Percentiles rank a stretch among this genome's conserved stretches.
Evolutionary conservation across 2,113 vertebrate genomes (phyloP).

Genomic region (Ceyx melanurus): DNA sequence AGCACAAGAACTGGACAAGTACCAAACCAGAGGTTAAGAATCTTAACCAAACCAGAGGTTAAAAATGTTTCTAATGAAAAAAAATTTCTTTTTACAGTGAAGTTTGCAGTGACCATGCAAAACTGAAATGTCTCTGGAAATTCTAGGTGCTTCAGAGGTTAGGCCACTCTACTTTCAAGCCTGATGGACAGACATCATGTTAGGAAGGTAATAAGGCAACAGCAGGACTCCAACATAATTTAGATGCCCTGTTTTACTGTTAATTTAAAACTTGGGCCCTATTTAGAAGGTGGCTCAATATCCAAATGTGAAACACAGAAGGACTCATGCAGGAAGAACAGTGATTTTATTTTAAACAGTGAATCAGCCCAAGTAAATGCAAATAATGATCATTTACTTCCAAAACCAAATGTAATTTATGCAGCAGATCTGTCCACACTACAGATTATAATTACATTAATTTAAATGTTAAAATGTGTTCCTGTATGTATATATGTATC

Average conservation of each 20-base stretch:
- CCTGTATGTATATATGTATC: conserved; percentile 1
- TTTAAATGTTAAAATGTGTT: conserved; percentile 6
- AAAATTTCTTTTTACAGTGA: neutral
- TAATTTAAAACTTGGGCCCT: neutral
- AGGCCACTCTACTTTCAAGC: neutral
- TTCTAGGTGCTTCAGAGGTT: neutral
- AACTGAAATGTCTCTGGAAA: neutral
- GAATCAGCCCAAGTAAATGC: neutral
- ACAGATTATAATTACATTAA: neutral
- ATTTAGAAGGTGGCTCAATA: neutral
- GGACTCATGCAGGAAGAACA: neutral
- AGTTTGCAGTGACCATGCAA: accelerated
- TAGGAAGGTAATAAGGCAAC: neutral
- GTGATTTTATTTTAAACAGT: conserved; percentile 24
- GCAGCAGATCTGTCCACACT: neutral
- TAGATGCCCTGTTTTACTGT: neutral
- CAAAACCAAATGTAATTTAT: neutral
- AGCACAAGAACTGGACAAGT: neutral
- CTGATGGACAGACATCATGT: neutral
- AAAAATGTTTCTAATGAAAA: neutral
- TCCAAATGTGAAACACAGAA: neutral
- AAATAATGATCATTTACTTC: neutral
- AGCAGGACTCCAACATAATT: neutral
- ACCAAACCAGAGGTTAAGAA: neutral
- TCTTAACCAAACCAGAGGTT: neutral